A percentile compares a stretch with the other conserved stretches of the same genome.
These are phyloP conservation scores for Hippolais icterina DNA, from an alignment of 2,113 vertebrate species.

Conservation along the genomic window DNA sequence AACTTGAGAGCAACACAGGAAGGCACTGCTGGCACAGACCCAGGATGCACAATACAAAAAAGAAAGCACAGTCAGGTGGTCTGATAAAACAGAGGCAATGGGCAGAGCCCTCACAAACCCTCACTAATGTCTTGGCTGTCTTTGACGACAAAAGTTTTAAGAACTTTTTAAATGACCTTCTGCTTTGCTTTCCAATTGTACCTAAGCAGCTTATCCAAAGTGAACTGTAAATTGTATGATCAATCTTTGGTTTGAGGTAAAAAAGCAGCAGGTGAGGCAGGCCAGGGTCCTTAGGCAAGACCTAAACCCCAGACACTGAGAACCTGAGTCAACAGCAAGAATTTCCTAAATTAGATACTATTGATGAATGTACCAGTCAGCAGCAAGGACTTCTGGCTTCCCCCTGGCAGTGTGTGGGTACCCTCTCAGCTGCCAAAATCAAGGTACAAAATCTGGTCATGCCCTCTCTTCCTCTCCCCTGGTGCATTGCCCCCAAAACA, in stretches of 20 bases:
- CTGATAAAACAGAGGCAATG: not conserved
- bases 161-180: not conserved
- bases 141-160: not conserved
- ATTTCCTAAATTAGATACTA: not conserved
- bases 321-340: not conserved
- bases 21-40: not conserved
- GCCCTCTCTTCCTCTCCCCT: not conserved
- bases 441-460: not conserved
- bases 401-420: not conserved
- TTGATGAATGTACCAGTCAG: accelerated
- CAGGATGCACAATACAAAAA: not conserved
- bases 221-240: not conserved
- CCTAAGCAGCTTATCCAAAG: not conserved
- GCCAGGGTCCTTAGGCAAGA: not conserved
- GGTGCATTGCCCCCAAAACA: not conserved
- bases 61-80: not conserved
- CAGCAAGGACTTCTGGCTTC: not conserved
- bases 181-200: not conserved
- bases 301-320: not conserved
- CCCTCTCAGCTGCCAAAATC: not conserved
- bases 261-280: not conserved
- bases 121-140: not conserved
- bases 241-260: not conserved
- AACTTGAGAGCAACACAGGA: not conserved
- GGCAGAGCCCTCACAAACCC: not conserved